Conservation (phyloP, 2,113 vertebrate genomes). For the Recurvirostra avosetta region DNA sequence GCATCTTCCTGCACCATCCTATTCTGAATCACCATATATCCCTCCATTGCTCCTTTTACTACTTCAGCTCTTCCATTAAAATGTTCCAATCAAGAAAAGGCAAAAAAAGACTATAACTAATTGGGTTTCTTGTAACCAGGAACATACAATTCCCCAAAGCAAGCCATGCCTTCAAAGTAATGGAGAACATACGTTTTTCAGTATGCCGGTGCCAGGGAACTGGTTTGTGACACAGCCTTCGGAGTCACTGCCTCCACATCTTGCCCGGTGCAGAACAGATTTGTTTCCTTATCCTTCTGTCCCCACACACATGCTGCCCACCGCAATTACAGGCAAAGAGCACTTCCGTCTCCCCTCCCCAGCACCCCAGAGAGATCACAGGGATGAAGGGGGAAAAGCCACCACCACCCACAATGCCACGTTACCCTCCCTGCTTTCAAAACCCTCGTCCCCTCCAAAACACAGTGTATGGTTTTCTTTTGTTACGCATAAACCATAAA, state of each 20-base stretch:
- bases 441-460: not conserved
- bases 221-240: fast-evolving
- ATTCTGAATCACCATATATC: not conserved
- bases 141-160: not conserved
- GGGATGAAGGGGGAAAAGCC: not conserved
- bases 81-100: not conserved
- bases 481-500: not conserved
- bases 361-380: not conserved
- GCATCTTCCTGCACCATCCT: not conserved
- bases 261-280: fast-evolving
- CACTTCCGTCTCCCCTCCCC: not conserved
- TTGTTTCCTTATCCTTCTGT: not conserved
- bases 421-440: not conserved
- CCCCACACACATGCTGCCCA: not conserved
- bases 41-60: not conserved
- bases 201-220: not conserved
- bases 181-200: not conserved
- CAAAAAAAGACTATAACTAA: not conserved
- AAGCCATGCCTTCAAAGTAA: not conserved
- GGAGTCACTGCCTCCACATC: not conserved
- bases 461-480: not conserved
- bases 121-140: not conserved
- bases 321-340: not conserved
- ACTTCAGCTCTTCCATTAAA: not conserved
- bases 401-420: not conserved